Conservation (phyloP, 1,140 invertebrate species). For the Bombus ignitus region DNA sequence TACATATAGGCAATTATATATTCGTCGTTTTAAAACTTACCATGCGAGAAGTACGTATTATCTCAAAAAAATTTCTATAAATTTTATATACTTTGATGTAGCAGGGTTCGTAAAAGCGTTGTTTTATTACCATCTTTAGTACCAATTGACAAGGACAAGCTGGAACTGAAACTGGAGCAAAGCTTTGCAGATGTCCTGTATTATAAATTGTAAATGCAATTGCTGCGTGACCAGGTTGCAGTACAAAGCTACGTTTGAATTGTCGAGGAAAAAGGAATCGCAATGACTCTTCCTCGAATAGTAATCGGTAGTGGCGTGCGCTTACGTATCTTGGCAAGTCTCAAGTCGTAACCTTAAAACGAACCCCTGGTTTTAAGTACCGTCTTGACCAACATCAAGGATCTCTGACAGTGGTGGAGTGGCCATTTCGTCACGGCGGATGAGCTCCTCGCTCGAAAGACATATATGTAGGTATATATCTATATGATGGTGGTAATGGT, state of each 20-base stretch:
- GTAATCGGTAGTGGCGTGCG: background rate
- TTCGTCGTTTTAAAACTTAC: no score
- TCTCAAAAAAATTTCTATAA: no score
- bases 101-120: no score
- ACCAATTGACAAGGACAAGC: background rate
- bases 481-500: background rate
- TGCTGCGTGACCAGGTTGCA: background rate
- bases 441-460: background rate
- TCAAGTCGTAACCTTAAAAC: conserved; percentile 34
- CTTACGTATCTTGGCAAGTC: conserved; percentile 1
- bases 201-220: conserved; percentile 1
- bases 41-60: no score
- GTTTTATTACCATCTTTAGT: no score
- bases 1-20: no score
- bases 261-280: background rate
- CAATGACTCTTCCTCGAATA: conserved; percentile 1
- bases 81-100: no score
- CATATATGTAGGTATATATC: background rate
- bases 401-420: conserved; percentile 11
- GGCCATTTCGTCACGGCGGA: conserved; percentile 29
- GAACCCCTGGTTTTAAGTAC: conserved; percentile 18
- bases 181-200: background rate
- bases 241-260: background rate
- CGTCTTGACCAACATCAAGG: conserved; percentile 31
- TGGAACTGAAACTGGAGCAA: background rate